Percentiles rank a stretch among this genome's conserved stretches.
Evolutionary conservation across 64 coral and sea anemone species (phyloP).

Genomic region (Dendronephthya gigantea): DNA sequence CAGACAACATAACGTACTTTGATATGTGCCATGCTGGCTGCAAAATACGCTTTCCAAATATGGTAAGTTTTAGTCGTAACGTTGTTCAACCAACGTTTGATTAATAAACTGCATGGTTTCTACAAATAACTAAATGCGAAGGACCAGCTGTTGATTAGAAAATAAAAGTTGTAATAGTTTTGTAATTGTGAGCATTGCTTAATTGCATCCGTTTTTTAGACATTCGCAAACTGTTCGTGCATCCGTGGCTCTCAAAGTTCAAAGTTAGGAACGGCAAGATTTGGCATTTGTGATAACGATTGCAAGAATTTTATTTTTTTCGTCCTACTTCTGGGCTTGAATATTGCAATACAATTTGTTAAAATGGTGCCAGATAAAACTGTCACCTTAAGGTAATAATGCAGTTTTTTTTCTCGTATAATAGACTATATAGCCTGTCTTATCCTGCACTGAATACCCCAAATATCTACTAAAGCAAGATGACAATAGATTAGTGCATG

Average conservation of each 20-base stretch:
- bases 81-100: too few relatives aligned
- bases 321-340: conserved; percentile 24
- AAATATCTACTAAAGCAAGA: too few relatives aligned
- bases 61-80: too few relatives aligned
- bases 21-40: conserved; percentile 91
- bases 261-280: conserved; percentile 34
- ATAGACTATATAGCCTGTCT: too few relatives aligned
- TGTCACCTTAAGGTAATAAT: conserved; percentile 56
- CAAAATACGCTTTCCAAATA: background rate
- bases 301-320: conserved; percentile 80
- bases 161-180: background rate
- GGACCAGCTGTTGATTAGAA: too few relatives aligned
- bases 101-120: too few relatives aligned
- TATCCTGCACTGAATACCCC: too few relatives aligned
- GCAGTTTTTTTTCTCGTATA: too few relatives aligned
- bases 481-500: too few relatives aligned
- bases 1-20: conserved; percentile 70
- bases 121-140: too few relatives aligned
- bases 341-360: conserved; percentile 60
- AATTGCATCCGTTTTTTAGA: too few relatives aligned
- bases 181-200: too few relatives aligned
- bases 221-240: conserved; percentile 61
- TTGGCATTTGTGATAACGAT: conserved; percentile 57
- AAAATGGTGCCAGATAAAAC: conserved; percentile 68
- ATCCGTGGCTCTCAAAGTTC: conserved; percentile 20